Conservation (phyloP, 2,113 vertebrate genomes). For the Anoplopoma fimbria region DNA sequence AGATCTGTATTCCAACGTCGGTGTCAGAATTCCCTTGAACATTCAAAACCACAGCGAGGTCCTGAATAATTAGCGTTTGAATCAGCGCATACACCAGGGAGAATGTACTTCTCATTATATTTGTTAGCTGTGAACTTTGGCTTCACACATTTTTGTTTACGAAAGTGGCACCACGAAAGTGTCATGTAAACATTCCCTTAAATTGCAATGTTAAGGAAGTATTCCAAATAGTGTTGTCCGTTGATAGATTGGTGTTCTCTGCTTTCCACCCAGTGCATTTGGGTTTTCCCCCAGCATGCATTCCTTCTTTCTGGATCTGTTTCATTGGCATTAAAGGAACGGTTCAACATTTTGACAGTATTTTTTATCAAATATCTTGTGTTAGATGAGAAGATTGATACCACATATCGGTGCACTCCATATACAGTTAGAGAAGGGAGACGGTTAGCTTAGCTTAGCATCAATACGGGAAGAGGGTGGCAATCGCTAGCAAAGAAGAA, state of each 20-base stretch:
- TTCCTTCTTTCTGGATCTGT: neutral
- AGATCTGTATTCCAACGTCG: constrained; percentile 24
- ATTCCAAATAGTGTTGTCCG: neutral
- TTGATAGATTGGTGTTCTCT: neutral
- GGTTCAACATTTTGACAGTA: neutral
- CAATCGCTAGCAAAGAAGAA: neutral
- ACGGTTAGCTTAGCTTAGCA: neutral
- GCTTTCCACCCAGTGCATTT: neutral
- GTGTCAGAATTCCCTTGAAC: constrained; percentile 29
- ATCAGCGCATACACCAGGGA: constrained; percentile 28
- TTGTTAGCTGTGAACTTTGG: constrained; percentile 50
- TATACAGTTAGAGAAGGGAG: too few species aligned
- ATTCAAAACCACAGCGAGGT: constrained; percentile 19
- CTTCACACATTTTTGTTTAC: constrained; percentile 59
- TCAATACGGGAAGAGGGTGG: neutral
- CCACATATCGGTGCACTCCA: neutral
- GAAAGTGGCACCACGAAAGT: constrained; percentile 25
- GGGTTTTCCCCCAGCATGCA: neutral
- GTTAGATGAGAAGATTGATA: neutral
- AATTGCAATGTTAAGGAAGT: neutral
- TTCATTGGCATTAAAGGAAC: neutral
- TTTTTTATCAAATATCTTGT: neutral
- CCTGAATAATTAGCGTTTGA: constrained; percentile 47
- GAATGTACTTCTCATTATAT: constrained; percentile 56
- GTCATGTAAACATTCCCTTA: neutral